phyloP scores from a whole-genome alignment of 2,888 invertebrate species.

The Achlya flavicornis region DNA sequence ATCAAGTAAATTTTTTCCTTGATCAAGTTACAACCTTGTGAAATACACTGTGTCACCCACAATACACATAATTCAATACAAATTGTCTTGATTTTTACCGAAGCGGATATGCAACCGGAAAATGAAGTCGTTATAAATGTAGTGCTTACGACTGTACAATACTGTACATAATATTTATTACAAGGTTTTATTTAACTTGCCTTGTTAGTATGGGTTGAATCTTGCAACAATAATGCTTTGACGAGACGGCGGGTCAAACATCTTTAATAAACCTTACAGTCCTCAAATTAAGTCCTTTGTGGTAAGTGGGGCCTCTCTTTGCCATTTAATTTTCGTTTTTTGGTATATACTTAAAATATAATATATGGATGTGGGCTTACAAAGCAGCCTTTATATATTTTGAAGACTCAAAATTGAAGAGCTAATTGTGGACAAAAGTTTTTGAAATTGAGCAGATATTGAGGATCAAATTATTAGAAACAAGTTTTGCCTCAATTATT shows the following conservation, averaged over 20 bases:
- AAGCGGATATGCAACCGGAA: not conserved
- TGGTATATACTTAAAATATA: not conserved
- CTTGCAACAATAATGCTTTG: no score
- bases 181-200: no score
- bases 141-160: not conserved
- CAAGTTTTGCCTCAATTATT: not conserved
- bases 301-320: not conserved
- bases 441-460: no score
- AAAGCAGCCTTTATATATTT: not conserved
- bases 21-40: not conserved
- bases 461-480: not conserved
- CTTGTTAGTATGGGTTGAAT: no score
- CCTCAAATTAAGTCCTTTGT: not conserved
- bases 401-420: not conserved
- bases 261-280: not conserved
- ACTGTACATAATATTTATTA: not conserved
- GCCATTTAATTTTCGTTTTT: not conserved
- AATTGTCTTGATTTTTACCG: not conserved
- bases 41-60: not conserved
- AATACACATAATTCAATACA: not conserved
- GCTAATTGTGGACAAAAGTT: not conserved
- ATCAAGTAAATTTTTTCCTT: not conserved
- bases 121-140: not conserved
- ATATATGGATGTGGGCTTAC: no score
- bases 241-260: not conserved